A percentile compares a stretch with the other conserved stretches of the same genome.
These are phyloP conservation scores for Gryllus longicercus DNA, from an alignment of 2,888 invertebrate genomes.

Conservation along the genomic window DNA sequence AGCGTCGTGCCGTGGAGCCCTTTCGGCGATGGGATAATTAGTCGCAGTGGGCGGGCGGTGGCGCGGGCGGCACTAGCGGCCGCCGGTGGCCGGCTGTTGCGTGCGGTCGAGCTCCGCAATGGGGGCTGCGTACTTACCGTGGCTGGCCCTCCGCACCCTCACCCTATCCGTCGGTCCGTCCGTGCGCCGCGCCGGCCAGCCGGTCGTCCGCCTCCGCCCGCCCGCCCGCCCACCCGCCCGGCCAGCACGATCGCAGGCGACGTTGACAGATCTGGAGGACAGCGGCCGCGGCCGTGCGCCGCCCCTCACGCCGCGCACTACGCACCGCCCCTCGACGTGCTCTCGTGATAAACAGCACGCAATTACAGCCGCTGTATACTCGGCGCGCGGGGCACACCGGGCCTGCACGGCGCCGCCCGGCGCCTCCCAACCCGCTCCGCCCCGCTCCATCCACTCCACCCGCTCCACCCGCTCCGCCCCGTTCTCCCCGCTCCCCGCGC, in stretches of 20 bases:
- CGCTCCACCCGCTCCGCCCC: no score
- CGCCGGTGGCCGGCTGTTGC: neutral
- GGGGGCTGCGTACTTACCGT: neutral
- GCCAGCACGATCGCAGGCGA: neutral
- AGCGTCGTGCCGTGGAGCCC: neutral
- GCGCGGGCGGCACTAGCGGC: neutral
- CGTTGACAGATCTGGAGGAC: neutral
- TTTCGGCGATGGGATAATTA: neutral
- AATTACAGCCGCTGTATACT: slow-evolving; percentile 5
- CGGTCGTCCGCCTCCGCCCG: neutral
- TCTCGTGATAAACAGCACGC: neutral
- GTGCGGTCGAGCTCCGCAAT: neutral
- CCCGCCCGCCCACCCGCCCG: neutral
- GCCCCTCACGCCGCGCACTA: neutral
- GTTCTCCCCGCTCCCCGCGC: no score
- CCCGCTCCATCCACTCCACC: no score
- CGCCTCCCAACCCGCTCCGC: no score
- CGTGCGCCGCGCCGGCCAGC: neutral
- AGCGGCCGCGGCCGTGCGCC: neutral
- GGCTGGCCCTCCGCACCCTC: neutral
- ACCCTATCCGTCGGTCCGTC: neutral
- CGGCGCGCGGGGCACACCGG: neutral
- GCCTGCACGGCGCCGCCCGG: neutral
- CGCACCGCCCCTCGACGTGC: neutral
- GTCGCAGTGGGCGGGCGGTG: neutral